These are phyloP conservation scores for Brachionus calyciflorus DNA, from an alignment of 1,140 invertebrate genomes.

Conservation along the genomic window DNA sequence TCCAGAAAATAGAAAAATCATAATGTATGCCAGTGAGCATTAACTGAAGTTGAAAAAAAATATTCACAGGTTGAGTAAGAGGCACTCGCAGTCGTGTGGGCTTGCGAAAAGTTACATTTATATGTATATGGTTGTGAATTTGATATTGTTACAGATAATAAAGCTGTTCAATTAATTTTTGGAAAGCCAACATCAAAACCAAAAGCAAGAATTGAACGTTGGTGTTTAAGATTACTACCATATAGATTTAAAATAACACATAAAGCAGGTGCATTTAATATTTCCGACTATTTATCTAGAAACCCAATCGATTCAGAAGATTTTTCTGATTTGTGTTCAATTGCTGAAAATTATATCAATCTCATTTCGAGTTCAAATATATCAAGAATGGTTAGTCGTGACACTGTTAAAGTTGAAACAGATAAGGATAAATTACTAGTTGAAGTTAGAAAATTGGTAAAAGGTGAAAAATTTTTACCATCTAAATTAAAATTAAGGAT, in stretches of 20 bases:
- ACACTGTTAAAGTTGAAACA: neutral
- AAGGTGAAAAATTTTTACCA: neutral
- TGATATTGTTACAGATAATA: neutral
- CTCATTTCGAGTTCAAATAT: no score
- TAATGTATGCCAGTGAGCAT: slow-evolving; percentile 51
- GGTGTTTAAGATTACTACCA: no score
- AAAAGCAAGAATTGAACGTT: neutral
- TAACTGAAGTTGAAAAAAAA: slow-evolving; percentile 49
- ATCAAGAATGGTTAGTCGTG: no score
- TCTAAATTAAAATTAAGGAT: neutral
- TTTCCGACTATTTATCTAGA: no score
- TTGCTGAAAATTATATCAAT: no score
- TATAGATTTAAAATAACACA: no score
- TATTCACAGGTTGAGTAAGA: slow-evolving; percentile 54
- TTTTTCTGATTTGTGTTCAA: no score
- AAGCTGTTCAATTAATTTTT: neutral
- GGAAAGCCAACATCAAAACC: neutral
- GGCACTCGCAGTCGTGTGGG: slow-evolving; percentile 33
- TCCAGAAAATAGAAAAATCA: slow-evolving; percentile 46
- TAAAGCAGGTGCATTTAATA: no score
- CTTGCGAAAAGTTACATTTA: neutral
- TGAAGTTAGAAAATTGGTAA: no score
- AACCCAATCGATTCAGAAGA: no score
- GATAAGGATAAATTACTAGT: neutral
- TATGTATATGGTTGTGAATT: neutral